Conservation (phyloP, 2,797 vertebrate genomes). For the Galagoides demidoff region DNA sequence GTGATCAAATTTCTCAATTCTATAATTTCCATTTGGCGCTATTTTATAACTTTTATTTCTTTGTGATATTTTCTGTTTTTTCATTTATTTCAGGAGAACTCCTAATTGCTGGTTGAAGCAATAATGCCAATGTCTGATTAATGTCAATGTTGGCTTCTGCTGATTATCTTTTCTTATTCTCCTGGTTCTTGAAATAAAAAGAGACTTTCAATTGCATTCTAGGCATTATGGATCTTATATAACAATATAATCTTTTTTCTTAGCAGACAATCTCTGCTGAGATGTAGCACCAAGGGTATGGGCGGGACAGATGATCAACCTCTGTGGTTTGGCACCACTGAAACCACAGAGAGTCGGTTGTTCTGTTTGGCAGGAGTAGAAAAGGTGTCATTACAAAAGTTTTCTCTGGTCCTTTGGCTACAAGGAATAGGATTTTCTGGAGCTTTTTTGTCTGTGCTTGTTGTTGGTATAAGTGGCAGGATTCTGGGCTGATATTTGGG, state of each 20-base stretch:
- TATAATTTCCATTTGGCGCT: background rate
- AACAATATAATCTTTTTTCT: background rate
- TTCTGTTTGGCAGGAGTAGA: background rate
- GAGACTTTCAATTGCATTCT: background rate
- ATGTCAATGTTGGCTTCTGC: background rate
- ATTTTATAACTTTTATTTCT: background rate
- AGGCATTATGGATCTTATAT: background rate
- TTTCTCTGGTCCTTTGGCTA: background rate
- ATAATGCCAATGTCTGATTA: background rate
- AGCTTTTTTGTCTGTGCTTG: background rate
- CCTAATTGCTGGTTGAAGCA: constrained; percentile 20
- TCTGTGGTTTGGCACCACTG: background rate
- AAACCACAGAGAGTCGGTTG: background rate
- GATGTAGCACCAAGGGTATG: background rate
- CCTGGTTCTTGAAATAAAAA: background rate
- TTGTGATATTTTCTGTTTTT: constrained; percentile 21
- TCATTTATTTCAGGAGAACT: constrained; percentile 18
- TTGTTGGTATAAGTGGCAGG: background rate
- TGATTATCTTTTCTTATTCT: constrained; percentile 17
- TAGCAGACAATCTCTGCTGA: background rate
- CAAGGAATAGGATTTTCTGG: background rate
- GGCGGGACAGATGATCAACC: background rate
- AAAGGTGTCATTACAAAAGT: background rate
- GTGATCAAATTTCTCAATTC: background rate
- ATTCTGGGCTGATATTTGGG: background rate